Conservation (phyloP, 2,797 vertebrate species). For the Toxotes lorentzi region DNA sequence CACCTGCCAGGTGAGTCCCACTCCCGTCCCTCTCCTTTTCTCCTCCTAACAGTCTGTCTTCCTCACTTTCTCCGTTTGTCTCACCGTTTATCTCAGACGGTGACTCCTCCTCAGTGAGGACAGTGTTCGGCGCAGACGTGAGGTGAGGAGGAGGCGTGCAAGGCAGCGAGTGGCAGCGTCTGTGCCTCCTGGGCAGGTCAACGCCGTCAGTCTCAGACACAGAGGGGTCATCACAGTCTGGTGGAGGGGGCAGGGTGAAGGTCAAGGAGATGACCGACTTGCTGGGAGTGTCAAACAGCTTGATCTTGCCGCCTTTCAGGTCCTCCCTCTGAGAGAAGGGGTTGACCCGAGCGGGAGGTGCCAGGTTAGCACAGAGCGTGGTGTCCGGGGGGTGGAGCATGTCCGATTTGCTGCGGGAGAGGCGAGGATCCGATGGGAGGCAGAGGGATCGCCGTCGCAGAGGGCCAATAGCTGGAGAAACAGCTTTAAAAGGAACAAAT, state of each 20-base stretch:
- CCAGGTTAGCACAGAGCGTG: conserved; percentile 44
- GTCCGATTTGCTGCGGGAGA: conserved; percentile 92
- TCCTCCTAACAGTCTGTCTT: conserved; percentile 33
- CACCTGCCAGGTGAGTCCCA: conserved; percentile 24
- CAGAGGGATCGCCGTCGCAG: conserved; percentile 73
- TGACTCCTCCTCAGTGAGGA: conserved; percentile 48
- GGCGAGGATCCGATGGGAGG: conserved; percentile 81
- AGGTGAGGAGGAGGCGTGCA: conserved; percentile 88
- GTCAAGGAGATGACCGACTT: conserved; percentile 93
- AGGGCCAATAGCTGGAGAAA: conserved; percentile 21
- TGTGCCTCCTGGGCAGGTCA: conserved; percentile 69
- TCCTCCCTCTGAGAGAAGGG: conserved; percentile 96
- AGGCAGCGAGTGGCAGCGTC: conserved; percentile 92
- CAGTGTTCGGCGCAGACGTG: conserved; percentile 65
- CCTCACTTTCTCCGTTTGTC: conserved; percentile 13
- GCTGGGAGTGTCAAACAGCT: conserved; percentile 95
- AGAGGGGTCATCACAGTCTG: conserved; percentile 73
- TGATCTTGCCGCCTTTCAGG: conserved; percentile 96
- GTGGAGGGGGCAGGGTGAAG: conserved; percentile 88
- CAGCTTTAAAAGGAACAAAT: conserved; percentile 18
- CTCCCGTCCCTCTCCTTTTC: conserved; percentile 24
- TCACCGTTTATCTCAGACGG: background rate
- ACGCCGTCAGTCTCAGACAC: conserved; percentile 71
- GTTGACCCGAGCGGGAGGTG: conserved; percentile 87
- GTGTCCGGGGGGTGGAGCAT: conserved; percentile 81